Base-by-base conservation (phyloP, 2,797 vertebrate species). In the Falco concolor region DNA sequence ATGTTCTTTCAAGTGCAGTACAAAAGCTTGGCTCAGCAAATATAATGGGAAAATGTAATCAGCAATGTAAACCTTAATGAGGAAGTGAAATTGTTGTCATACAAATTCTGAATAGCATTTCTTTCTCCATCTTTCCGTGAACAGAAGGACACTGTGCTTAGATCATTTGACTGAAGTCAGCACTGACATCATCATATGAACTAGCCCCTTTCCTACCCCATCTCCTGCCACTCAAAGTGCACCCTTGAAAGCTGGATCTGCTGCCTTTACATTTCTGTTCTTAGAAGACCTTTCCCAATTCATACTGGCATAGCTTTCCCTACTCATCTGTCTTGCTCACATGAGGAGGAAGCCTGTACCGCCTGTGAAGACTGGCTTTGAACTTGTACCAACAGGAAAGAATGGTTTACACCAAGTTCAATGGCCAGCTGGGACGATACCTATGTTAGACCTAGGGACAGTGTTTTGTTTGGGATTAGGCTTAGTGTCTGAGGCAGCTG, bases 21-120 rank as follows among this genome's bases (percentile, higher is more conserved):
- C 45, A 79, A 90, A 94, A 88, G 57, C 65, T 85, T 94, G 50
- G 47, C 42, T 93, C 63, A 78, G 80, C 44, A 84, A 81, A 36
- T 75, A 19, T 10, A 90, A 72, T 25, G 18, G 32, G n/a, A 88
- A 84, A 87, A 93, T 17, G n/a, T 72, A 84, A 93, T 84, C 91
- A 94, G 32, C 42, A 57, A n/a, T 30, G 20, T 75, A 45, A 53
- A 17, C 61, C 13, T 52, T 69, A 78, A 79, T 49, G 40, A 93
- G 94, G 92, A 97, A 95, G 77, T 82, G 80, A 86, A 95, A 94
- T 81, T 84, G 36, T 57, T 59, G 77, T 63, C 27, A 20, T 36
- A 22, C 3, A 54, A 10, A 13, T 72, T 86, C 54, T 73, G 54
- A 91, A 56, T 32, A 69, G 30, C 22, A 30, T 76, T 86, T 91